phyloP scores from a whole-genome alignment of 2,797 vertebrate genomes.

The Clarias platycephalus region DNA sequence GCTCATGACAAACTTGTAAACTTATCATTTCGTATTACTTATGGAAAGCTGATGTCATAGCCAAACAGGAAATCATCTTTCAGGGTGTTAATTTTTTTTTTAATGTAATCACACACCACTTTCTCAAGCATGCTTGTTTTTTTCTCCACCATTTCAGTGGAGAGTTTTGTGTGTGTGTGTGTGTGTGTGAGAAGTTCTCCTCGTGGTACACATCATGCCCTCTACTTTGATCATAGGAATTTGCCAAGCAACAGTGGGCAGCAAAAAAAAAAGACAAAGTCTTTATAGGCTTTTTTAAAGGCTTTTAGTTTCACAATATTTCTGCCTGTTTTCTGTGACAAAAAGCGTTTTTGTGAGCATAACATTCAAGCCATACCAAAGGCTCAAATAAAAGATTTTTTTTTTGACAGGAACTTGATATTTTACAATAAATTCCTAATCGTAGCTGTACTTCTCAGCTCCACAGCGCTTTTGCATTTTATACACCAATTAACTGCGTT shows the following conservation, averaged over 20 bases:
- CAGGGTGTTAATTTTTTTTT: neutral
- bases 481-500: slow-evolving; percentile 3
- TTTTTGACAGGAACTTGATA: neutral
- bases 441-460: neutral
- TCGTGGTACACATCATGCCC: slow-evolving; percentile 69
- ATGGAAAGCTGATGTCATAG: neutral
- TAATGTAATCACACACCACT: neutral
- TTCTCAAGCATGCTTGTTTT: neutral
- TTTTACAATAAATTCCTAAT: neutral
- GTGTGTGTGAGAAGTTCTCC: slow-evolving; percentile 31
- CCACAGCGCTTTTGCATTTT: neutral
- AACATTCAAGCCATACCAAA: neutral
- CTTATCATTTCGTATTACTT: neutral
- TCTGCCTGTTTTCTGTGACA: neutral
- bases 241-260: neutral
- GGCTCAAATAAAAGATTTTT: neutral
- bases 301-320: neutral
- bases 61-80: neutral
- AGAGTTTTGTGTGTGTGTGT: neutral
- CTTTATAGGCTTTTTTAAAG: slow-evolving; percentile 3
- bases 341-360: slow-evolving; percentile 26
- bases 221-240: slow-evolving; percentile 47
- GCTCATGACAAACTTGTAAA: neutral
- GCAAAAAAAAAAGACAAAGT: neutral
- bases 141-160: neutral